Conservation (phyloP, 92 coral and sea anemone genomes). For the Meandrina meandrites region DNA sequence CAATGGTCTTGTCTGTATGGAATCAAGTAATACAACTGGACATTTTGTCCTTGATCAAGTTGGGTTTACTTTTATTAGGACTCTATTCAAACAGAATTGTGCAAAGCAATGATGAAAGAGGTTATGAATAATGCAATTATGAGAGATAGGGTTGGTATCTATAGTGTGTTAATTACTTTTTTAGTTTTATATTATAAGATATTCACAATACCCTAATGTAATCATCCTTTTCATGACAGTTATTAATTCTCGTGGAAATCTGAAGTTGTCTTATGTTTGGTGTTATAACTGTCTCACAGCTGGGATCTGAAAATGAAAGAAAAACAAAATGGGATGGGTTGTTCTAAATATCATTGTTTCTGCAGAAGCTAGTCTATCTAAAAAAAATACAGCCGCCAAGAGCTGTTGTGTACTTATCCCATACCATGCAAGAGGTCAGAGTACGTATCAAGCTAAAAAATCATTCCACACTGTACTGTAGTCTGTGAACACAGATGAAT, state of each 20-base stretch:
- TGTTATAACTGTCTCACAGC: not conserved
- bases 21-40: no score
- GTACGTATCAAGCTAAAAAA: no score
- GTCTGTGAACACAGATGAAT: no score
- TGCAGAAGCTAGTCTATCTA: not conserved
- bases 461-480: no score
- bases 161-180: no score
- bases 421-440: not conserved
- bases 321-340: no score
- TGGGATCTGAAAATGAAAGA: not conserved
- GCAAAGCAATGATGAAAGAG: no score
- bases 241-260: constrained; percentile 32
- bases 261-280: constrained; percentile 46
- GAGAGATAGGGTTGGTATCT: not conserved
- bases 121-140: no score
- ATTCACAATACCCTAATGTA: not conserved
- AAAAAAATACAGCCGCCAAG: not conserved
- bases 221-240: not conserved
- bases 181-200: no score
- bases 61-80: not conserved
- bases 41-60: no score
- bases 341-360: not conserved
- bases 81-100: not conserved
- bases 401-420: not conserved
- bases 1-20: not conserved